phyloP scores from a whole-genome alignment of 2,888 invertebrate genomes.

The Lacanobia oleracea region DNA sequence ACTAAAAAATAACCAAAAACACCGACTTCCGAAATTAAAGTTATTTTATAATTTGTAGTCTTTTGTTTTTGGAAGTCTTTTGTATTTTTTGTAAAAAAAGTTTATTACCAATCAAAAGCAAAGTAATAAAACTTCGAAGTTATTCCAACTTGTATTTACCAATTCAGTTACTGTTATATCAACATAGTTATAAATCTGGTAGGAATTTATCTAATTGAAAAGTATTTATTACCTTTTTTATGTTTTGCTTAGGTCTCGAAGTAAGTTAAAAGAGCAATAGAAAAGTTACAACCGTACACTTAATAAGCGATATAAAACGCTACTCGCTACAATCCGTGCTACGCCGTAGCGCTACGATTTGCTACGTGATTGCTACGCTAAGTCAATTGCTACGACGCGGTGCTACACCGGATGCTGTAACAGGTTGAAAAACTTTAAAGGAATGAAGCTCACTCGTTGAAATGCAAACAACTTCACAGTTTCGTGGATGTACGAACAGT shows the following conservation, averaged over 20 bases:
- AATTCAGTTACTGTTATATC: not conserved
- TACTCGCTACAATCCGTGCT: constrained; percentile 52
- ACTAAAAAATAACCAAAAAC: no score
- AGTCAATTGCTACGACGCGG: constrained; percentile 50
- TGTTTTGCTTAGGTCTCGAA: constrained; percentile 4
- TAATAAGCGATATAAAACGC: constrained; percentile 43
- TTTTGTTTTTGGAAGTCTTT: no score
- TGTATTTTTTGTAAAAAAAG: no score
- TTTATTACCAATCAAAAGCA: not conserved
- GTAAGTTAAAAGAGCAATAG: constrained; percentile 29
- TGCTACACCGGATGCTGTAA: constrained; percentile 36
- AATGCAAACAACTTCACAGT: constrained; percentile 23
- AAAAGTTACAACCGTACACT: constrained; percentile 36
- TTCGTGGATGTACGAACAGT: constrained; percentile 8
- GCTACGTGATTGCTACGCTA: constrained; percentile 65
- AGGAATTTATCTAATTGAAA: constrained; percentile 4
- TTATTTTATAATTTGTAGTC: no score
- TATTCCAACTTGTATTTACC: not conserved
- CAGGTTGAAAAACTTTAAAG: constrained; percentile 15
- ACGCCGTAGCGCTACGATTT: constrained; percentile 49
- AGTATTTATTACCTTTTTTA: constrained; percentile 23
- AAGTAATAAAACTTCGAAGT: not conserved
- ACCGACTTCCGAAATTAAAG: no score
- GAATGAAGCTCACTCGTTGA: constrained; percentile 20
- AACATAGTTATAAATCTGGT: not conserved